phyloP scores from a whole-genome alignment of 2,888 invertebrate species.

The Morinoia aosen region DNA sequence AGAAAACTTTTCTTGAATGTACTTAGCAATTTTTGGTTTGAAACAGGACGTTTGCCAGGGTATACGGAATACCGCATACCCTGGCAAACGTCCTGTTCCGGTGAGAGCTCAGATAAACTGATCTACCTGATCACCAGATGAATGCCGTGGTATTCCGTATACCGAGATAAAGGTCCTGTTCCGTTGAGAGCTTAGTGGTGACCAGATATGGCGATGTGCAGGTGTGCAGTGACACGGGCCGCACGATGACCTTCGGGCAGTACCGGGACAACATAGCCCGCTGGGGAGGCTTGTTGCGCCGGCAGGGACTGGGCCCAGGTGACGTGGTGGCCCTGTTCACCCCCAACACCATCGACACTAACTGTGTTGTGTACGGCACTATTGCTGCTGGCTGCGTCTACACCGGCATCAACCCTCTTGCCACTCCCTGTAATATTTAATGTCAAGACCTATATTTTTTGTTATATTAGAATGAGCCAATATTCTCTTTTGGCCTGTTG shows the following conservation, averaged over 20 bases:
- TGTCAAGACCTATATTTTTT: too few species aligned
- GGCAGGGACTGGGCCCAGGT: background rate
- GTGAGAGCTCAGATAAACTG: too few species aligned
- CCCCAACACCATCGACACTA: conserved; percentile 6
- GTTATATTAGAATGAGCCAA: background rate
- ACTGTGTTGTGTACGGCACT: conserved; percentile 73
- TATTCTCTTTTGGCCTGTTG: background rate
- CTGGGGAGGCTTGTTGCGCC: conserved; percentile 71
- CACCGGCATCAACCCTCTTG: conserved; percentile 16
- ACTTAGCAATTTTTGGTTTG: too few species aligned
- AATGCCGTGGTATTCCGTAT: too few species aligned
- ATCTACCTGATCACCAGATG: too few species aligned
- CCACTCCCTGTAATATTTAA: background rate
- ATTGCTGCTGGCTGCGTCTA: conserved; percentile 80
- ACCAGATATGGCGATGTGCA: background rate
- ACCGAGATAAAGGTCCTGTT: too few species aligned
- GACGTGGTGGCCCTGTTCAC: conserved; percentile 13
- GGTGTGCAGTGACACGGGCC: conserved; percentile 68
- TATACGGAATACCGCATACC: too few species aligned
- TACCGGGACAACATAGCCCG: conserved; percentile 31
- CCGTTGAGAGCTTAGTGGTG: too few species aligned
- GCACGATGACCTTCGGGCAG: conserved; percentile 79
- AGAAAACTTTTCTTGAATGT: too few species aligned
- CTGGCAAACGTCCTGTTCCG: too few species aligned
- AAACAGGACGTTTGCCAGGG: too few species aligned